Evolutionary conservation across 2,888 invertebrate species (phyloP), one percentile per base, ranked within the genome.

Genomic region (Nomada hirtipes): DNA sequence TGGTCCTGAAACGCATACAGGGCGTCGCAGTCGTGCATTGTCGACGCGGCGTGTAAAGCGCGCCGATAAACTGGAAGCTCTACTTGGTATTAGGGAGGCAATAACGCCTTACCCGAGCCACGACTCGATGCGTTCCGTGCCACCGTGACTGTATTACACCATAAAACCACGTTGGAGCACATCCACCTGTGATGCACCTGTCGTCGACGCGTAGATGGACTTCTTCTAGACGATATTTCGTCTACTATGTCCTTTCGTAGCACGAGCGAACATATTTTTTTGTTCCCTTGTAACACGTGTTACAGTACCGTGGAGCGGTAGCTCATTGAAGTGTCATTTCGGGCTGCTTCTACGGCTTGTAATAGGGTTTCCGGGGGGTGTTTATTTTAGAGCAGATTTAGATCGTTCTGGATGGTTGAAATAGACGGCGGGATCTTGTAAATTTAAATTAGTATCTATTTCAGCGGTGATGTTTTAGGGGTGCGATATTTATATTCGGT

Each of bases 61-160:
- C 71, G 82, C 23, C 86, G 85, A 89, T 90, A 90, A 90, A 90
- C 76, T 88, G 82, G 81, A 72, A 87, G 85, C 86, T 88, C 88
- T 87, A 86, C 79, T 76, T 60, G 82, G 83, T 84, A 88, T 89
- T 87, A 86, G 83, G 80, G 73, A 85, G 86, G 85, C 82, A 85
- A 84, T 90, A 88, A 90, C 87, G 83, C 81, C 83, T 86, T 88
- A 86, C 85, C 89, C 87, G 82, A 86, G 84, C 67, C 71, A 70
- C 76, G 76, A 53, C 29, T 59, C 68, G 57, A 76, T 52, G 47
- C 47, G 47, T 47, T 47, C 47, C 47, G 15, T 3, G 67, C 72
- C 81, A 74, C 57, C 65, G 55, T 74, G 59, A 76, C 47, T 64
- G 81, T 85, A 86, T 89, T 89, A 86, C 82, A 77, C 84, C 84